These are phyloP conservation scores for Otus scops DNA, from an alignment of 2,797 vertebrate species.

Conservation along the genomic window DNA sequence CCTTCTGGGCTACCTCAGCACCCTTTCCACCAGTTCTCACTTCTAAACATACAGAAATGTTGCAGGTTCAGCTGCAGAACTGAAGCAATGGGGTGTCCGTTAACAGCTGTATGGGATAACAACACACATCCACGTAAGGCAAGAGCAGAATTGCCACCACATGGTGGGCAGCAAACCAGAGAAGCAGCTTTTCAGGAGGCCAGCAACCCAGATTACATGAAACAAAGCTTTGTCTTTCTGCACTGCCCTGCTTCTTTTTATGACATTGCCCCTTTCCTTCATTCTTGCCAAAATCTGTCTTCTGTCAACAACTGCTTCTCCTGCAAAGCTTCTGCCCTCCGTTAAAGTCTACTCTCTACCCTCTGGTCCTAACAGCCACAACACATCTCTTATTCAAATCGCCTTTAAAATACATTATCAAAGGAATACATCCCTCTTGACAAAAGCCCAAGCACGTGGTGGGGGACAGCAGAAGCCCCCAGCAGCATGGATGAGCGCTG, in stretches of 20 bases:
- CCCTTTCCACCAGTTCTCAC: background rate
- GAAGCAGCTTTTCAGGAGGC: background rate
- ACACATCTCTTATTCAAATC: background rate
- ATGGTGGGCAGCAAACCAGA: background rate
- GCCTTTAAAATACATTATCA: background rate
- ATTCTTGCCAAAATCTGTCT: background rate
- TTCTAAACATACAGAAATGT: background rate
- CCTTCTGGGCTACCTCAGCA: background rate
- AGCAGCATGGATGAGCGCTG: rapidly evolving
- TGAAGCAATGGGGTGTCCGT: background rate
- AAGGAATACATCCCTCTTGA: background rate
- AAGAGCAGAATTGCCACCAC: background rate
- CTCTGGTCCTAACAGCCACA: background rate
- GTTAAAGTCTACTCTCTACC: background rate
- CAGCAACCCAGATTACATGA: background rate
- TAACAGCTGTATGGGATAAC: background rate
- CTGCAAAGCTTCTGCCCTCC: background rate
- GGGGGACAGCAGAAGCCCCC: background rate
- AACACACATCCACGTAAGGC: rapidly evolving
- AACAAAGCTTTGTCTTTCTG: background rate
- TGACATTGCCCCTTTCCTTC: background rate
- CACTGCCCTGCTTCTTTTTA: background rate
- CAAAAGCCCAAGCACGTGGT: background rate
- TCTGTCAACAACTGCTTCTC: background rate
- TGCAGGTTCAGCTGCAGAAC: background rate